phyloP scores from a whole-genome alignment of 2,888 invertebrate species.

The Mythimna albipuncta region DNA sequence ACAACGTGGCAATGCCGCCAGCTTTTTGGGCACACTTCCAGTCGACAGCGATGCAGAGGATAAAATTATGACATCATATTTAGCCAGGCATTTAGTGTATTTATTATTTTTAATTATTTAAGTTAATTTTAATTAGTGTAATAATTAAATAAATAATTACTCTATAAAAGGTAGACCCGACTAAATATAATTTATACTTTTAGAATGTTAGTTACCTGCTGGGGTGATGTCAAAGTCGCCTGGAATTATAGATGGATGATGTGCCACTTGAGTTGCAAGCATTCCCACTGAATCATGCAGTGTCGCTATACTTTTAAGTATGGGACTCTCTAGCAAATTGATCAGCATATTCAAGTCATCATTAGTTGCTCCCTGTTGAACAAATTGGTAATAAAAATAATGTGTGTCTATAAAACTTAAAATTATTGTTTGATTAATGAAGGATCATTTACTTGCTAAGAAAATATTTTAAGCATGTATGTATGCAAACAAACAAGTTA shows the following conservation, averaged over 20 bases:
- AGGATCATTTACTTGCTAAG: too few species aligned
- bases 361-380: conserved; percentile 88
- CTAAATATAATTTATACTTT: neutral
- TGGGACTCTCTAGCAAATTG: conserved; percentile 96
- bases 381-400: neutral
- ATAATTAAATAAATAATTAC: too few species aligned
- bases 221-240: conserved; percentile 98
- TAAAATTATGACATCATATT: too few species aligned
- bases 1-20: too few species aligned
- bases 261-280: conserved; percentile 95
- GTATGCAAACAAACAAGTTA: too few species aligned
- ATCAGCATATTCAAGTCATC: conserved; percentile 96
- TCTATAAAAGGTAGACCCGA: too few species aligned
- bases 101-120: too few species aligned
- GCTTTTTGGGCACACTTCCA: too few species aligned
- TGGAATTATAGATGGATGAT: conserved; percentile 97
- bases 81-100: too few species aligned
- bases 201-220: conserved; percentile 88
- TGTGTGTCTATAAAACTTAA: neutral
- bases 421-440: neutral
- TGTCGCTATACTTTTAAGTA: conserved; percentile 96
- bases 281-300: conserved; percentile 97
- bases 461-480: too few species aligned
- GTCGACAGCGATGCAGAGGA: too few species aligned
- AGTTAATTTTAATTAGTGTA: too few species aligned